Base-by-base conservation (phyloP, 2,113 vertebrate genomes). In the Hirundichthys speculiger region DNA sequence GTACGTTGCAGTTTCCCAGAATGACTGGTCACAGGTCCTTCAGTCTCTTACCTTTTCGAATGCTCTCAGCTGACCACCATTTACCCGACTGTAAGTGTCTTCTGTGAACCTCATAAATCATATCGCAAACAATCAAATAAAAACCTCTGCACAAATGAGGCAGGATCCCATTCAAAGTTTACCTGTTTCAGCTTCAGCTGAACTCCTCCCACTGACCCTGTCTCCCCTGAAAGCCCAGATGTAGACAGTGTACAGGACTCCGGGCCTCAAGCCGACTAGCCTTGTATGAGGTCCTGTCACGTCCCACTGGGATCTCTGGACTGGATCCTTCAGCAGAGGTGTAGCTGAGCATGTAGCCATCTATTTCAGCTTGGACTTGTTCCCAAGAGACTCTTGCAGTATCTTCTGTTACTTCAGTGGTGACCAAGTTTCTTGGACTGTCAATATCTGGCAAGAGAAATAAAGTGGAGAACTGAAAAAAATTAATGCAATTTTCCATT, bases 281-380 rank as follows among this genome's bases (percentile, higher is more conserved):
- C n/a, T 64, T 75, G 3, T 93, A 74, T 9, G 67, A 87, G 13
- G 52, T 86, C 21, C 87, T 87, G 9, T 94, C 92, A 50, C 89
- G 91, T 4, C 82, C 89, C 19, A 96, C 81, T 0, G 87, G 77
- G 12, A 93, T 86, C 45, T 94, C 90, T 27, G 42, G 45, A 51
- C 88, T 86, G 53, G 89, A 87, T 50, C 94, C 94, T 1, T 86
- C 91, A 3, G 84, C 72, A 1, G 92, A 92, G 19, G 85, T 85
- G 84, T 94, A 95, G 72, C 81, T 93, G 69, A 95, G 71, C 78
- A 92, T 65, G 57, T 95, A 95, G 51, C 86, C 92, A 3, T 95
- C 93, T 2, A 95, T 86, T 5, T 83, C 61, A 2, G 93, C 92
- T 62, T 86, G 88, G 45, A 93, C 90, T 0, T 42, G 77, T 52